A percentile compares a stretch with the other conserved stretches of the same genome.
phyloP scores from a whole-genome alignment of 2,797 vertebrate genomes.

The Schizopygopsis pylzovi region DNA sequence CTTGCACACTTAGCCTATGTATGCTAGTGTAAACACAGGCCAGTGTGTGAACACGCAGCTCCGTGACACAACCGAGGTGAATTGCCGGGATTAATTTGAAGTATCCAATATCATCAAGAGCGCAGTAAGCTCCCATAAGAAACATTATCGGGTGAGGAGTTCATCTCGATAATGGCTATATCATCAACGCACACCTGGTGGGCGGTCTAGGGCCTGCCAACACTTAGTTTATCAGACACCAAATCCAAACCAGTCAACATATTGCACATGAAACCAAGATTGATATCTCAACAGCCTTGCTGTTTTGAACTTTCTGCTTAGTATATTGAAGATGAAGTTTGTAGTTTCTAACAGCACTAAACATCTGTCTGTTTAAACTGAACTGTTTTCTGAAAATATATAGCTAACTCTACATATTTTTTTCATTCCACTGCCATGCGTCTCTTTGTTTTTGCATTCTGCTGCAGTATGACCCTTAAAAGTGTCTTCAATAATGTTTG shows the following conservation, averaged over 20 bases:
- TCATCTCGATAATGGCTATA: conserved; percentile 75
- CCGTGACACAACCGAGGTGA: conserved; percentile 63
- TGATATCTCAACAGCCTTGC: not conserved
- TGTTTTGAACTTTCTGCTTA: not conserved
- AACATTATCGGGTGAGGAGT: conserved; percentile 76
- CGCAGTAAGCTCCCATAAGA: conserved; percentile 74
- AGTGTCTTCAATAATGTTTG: not conserved
- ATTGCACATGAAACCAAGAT: conserved; percentile 18
- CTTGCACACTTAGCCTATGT: not conserved
- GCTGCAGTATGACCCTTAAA: not conserved
- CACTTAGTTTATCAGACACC: conserved; percentile 42
- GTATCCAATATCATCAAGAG: conserved; percentile 69
- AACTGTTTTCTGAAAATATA: not conserved
- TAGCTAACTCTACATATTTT: not conserved
- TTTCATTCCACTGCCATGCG: not conserved
- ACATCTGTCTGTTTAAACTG: not conserved
- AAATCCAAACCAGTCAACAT: conserved; percentile 26
- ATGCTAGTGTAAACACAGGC: not conserved
- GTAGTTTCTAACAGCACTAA: not conserved
- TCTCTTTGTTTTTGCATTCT: not conserved
- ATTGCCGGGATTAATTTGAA: conserved; percentile 67
- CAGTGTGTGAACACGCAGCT: not conserved
- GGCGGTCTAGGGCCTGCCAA: conserved; percentile 34
- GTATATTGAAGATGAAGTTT: not conserved
- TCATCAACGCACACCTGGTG: conserved; percentile 54